A percentile compares a stretch with the other conserved stretches of the same genome.
Evolutionary conservation across 2,888 invertebrate genomes (phyloP).

Genomic region (Ceramica pisi): DNA sequence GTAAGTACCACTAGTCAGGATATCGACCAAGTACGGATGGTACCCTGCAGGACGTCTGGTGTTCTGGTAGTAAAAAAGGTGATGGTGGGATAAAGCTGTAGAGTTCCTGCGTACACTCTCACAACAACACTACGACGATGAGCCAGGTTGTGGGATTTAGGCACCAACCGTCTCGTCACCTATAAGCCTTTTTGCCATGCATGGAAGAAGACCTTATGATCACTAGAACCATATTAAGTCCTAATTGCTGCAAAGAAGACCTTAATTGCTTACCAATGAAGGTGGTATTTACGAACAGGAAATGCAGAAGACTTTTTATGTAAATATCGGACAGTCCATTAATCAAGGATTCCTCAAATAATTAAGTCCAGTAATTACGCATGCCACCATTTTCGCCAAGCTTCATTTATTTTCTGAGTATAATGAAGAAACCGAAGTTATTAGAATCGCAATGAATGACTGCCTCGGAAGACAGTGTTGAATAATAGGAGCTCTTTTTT

Average conservation of each 20-base stretch:
- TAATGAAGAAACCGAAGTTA: constrained; percentile 55
- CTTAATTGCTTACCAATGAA: constrained; percentile 2
- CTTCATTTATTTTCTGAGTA: constrained; percentile 48
- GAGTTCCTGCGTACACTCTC: no score
- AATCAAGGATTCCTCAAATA: constrained; percentile 50
- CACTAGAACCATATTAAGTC: neutral
- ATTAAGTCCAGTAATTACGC: constrained; percentile 59
- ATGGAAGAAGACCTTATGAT: no score
- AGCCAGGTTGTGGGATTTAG: no score
- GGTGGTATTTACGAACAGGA: neutral
- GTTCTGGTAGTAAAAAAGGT: no score
- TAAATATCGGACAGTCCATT: constrained; percentile 52
- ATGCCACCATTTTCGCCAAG: constrained; percentile 38
- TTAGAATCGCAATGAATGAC: constrained; percentile 46
- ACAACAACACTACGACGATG: no score
- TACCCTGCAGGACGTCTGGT: no score
- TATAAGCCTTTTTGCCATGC: no score
- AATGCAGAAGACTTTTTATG: constrained; percentile 31
- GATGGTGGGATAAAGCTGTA: no score
- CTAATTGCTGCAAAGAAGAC: neutral
- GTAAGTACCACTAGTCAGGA: no score
- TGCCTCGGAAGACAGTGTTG: neutral
- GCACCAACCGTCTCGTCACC: no score
- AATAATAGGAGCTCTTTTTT: constrained; percentile 10
- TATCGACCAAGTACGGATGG: no score